Evolutionary conservation across 1,140 invertebrate species (phyloP).

Genomic region (Meteorus sp.): DNA sequence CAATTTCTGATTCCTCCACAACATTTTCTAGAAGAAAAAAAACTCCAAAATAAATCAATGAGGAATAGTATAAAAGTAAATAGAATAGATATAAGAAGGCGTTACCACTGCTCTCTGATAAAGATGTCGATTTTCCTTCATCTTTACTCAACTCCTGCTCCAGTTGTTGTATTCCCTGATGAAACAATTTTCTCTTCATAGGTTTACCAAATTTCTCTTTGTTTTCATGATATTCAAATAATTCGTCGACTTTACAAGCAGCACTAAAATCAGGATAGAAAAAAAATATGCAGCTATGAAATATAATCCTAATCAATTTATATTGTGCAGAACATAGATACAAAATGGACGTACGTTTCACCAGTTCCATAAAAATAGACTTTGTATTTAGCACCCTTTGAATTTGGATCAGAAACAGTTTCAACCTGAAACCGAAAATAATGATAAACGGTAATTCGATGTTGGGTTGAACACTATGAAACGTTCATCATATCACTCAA

Average conservation of each 20-base stretch:
- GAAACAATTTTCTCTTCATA: constrained; percentile 66
- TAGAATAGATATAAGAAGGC: not conserved
- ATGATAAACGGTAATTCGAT: too few species aligned
- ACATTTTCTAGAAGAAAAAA: constrained; percentile 22
- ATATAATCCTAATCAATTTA: too few species aligned
- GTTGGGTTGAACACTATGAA: too few species aligned
- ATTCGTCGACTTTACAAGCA: constrained; percentile 59
- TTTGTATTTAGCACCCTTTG: constrained; percentile 81
- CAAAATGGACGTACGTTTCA: constrained; percentile 76
- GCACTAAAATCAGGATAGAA: constrained; percentile 44
- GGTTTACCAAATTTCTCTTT: constrained; percentile 70
- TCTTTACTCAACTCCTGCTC: constrained; percentile 55
- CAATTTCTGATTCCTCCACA: constrained; percentile 31
- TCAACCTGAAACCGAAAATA: constrained; percentile 66
- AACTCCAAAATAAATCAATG: not conserved
- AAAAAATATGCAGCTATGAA: constrained; percentile 5
- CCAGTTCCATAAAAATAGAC: constrained; percentile 94
- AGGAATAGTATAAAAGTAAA: not conserved
- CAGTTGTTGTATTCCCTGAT: constrained; percentile 70
- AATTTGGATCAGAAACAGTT: constrained; percentile 66
- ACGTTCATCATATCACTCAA: too few species aligned
- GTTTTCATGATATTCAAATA: constrained; percentile 62
- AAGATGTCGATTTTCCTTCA: constrained; percentile 28
- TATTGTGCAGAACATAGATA: too few species aligned
- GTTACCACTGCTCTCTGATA: constrained; percentile 33